phyloP scores from a whole-genome alignment of 2,113 vertebrate species.

The Pogona vitticeps region DNA sequence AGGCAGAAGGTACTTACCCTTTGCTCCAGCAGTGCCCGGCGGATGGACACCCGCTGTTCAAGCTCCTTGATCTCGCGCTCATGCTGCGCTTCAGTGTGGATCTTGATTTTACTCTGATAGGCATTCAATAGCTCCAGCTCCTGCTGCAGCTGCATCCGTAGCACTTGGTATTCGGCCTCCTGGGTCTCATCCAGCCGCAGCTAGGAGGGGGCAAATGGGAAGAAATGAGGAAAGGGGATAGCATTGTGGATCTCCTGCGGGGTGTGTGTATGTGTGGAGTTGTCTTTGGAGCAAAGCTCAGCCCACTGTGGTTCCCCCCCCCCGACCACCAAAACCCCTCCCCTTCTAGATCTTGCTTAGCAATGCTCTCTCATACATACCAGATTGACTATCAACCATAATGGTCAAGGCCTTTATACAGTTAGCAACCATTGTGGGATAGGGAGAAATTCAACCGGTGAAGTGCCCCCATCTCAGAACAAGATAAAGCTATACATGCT shows the following conservation, averaged over 20 bases:
- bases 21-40: slow-evolving; percentile 90
- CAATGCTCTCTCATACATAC: not conserved
- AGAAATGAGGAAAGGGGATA: not conserved
- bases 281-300: not conserved
- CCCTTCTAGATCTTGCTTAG: not conserved
- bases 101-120: slow-evolving; percentile 96
- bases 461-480: not conserved
- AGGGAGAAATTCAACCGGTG: not conserved
- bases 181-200: slow-evolving; percentile 91
- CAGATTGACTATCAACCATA: no score
- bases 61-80: slow-evolving; percentile 89
- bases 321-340: no score
- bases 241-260: not conserved
- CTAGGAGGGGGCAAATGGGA: slow-evolving; percentile 60
- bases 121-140: slow-evolving; percentile 92
- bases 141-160: slow-evolving; percentile 91
- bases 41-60: slow-evolving; percentile 90
- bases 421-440: not conserved
- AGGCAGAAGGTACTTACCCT: slow-evolving; percentile 71
- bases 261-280: not conserved
- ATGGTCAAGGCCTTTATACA: not conserved
- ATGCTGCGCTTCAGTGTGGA: slow-evolving; percentile 89
- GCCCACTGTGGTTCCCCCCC: no score
- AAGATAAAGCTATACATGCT: not conserved
- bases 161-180: slow-evolving; percentile 89